Evolutionary conservation across 2,113 vertebrate genomes (phyloP).

Genomic region (Myotis lucifugus): DNA sequence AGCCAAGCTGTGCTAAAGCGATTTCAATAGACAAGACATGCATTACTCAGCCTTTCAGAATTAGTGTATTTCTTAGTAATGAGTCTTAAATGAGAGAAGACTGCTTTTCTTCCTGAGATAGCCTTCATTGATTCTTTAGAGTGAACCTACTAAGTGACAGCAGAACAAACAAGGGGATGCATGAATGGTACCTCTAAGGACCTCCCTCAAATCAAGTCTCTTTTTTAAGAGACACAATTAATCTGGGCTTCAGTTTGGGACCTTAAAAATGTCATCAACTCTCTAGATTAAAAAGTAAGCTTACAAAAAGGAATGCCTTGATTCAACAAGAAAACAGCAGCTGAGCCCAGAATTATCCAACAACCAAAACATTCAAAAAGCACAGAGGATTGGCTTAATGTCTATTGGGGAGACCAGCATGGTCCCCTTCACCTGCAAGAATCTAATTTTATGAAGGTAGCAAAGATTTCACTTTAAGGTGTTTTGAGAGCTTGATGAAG

Average conservation of each 20-base stretch:
- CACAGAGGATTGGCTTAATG: background rate
- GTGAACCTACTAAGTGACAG: background rate
- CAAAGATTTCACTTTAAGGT: background rate
- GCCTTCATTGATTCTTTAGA: constrained; percentile 49
- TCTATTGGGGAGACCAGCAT: background rate
- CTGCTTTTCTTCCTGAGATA: constrained; percentile 34
- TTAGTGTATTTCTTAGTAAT: constrained; percentile 56
- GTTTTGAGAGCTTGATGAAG: background rate
- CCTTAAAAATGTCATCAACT: background rate
- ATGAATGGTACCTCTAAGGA: background rate
- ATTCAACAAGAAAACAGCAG: background rate
- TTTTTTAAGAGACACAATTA: background rate
- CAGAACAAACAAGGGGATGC: background rate
- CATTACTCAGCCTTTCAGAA: constrained; percentile 23
- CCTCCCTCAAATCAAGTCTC: background rate
- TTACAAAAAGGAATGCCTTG: background rate
- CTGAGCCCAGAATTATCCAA: background rate
- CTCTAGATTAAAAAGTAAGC: background rate
- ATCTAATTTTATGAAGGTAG: background rate
- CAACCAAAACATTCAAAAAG: background rate
- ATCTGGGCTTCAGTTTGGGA: background rate
- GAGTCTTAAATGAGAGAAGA: constrained; percentile 9
- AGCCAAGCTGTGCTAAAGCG: background rate
- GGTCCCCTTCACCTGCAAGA: background rate
- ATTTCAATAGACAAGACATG: background rate